Evolutionary conservation across 2,888 invertebrate genomes (phyloP), one percentile per base, ranked within the genome.

Genomic region (Chrysodeixis includens): DNA sequence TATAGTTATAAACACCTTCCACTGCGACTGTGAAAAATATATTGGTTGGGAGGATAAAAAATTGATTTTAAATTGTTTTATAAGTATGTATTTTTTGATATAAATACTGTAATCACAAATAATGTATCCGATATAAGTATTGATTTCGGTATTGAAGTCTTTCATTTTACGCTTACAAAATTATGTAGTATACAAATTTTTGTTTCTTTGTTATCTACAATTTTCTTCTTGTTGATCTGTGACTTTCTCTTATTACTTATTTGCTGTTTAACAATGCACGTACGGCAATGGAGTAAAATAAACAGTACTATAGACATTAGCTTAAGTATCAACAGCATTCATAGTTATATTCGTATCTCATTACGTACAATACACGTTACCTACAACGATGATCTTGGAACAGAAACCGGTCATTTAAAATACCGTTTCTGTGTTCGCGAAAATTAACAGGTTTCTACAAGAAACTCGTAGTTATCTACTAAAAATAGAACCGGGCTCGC

Each of bases 261-360:
- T 14, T 30, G 32, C 32, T 22, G 20, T 32, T 22, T 30, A 20
- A 30, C 30, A 16, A 10, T 32, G 7, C 30, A 18, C 30, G 14
- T 32, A 20, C 6, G 35, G 14, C 14, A 56, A 40, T 44, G 10
- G n/a, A 32, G 8, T 55, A 35, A n/a, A 44, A n/a, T 30, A 44
- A 20, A 35, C 51, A 30, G 18, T 30, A 16, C 26, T 26, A 44
- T 44, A 7, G 10, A 51, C 12, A 40, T 40, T n/a, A 40, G 40
- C 5, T 40, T n/a, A 26, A 40, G n/a, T n/a, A 4, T 40, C 7
- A 5, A n/a, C 40, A 40, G 12, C n/a, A 6, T n/a, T 40, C 4
- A 40, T 40, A 40, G 35, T 76, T 40, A 58, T 60, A 56, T 66
- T 58, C 71, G 55, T 58, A 76, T 66, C 71, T 72, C 71, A 65